These are phyloP conservation scores for Caenorhabditis elegans DNA, from an alignment of 1,140 invertebrate genomes.

Conservation along the genomic window DNA sequence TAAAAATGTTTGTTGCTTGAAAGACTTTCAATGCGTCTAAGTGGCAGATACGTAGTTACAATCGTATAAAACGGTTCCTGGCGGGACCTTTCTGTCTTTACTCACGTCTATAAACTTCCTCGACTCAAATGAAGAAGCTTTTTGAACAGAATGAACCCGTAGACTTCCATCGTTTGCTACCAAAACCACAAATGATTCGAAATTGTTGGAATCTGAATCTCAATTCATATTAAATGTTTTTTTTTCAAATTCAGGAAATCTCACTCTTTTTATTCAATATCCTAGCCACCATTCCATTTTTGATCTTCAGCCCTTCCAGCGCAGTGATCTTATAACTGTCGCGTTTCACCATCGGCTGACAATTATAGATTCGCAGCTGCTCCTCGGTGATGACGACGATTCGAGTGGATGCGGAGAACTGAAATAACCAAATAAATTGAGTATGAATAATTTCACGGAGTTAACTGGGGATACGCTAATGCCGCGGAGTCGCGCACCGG, in stretches of 20 bases:
- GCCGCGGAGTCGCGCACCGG: too few relatives aligned
- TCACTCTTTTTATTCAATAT: constrained; percentile 2
- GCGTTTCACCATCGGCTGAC: not conserved
- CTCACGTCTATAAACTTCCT: not conserved
- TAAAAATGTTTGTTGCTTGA: too few relatives aligned
- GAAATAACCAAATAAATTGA: not conserved
- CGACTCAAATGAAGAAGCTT: not conserved
- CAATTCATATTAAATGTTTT: too few relatives aligned
- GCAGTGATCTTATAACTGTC: constrained; percentile 16
- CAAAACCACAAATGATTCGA: not conserved
- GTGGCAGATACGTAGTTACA: too few relatives aligned
- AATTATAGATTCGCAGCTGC: not conserved
- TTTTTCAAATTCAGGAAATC: too few relatives aligned
- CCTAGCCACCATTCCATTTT: not conserved
- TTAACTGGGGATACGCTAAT: too few relatives aligned
- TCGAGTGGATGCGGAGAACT: not conserved
- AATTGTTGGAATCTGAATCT: constrained; percentile 7
- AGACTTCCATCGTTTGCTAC: not conserved
- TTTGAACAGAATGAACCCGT: not conserved
- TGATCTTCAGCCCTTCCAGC: not conserved
- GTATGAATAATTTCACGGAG: too few relatives aligned
- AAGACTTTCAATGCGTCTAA: too few relatives aligned
- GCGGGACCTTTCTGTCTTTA: too few relatives aligned
- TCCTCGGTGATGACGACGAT: not conserved
- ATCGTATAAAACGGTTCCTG: too few relatives aligned